Percentiles rank a stretch among this genome's conserved stretches.
Conservation (phyloP, 2,797 vertebrate species). For the Furcifer pardalis region DNA sequence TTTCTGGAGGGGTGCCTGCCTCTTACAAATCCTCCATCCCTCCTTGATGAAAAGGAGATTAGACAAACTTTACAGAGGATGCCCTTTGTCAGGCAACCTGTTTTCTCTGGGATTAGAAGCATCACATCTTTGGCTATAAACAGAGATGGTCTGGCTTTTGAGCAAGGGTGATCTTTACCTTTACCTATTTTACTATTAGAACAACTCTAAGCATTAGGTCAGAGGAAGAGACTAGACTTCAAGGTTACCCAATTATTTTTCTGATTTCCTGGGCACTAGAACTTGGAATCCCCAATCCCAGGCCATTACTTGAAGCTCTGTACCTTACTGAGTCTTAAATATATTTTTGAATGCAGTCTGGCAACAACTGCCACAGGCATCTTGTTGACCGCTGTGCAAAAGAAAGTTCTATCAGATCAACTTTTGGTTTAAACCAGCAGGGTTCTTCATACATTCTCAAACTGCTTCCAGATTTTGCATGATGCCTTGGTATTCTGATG, state of each 20-base stretch:
- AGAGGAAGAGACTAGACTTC: no score
- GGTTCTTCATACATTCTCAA: not conserved
- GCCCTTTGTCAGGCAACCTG: not conserved
- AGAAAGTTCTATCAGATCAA: not conserved
- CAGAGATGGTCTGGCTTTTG: no score
- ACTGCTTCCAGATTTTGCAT: not conserved
- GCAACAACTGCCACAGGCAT: not conserved
- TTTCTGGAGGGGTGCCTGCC: not conserved
- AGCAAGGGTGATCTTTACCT: no score
- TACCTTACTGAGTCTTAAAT: no score
- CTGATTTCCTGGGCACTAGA: no score
- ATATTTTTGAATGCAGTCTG: not conserved
- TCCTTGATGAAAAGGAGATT: not conserved
- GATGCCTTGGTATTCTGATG: not conserved
- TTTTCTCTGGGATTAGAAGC: not conserved
- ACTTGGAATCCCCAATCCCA: no score
- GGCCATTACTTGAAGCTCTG: no score
- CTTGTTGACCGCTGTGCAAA: not conserved
- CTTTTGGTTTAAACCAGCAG: not conserved
- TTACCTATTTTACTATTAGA: no score
- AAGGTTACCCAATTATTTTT: no score
- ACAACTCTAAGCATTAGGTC: no score
- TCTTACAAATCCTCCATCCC: not conserved
- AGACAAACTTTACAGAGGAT: not conserved
- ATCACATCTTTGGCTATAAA: no score